These are phyloP conservation scores for Prionace glauca DNA, from an alignment of 2,797 vertebrate species.

Conservation along the genomic window DNA sequence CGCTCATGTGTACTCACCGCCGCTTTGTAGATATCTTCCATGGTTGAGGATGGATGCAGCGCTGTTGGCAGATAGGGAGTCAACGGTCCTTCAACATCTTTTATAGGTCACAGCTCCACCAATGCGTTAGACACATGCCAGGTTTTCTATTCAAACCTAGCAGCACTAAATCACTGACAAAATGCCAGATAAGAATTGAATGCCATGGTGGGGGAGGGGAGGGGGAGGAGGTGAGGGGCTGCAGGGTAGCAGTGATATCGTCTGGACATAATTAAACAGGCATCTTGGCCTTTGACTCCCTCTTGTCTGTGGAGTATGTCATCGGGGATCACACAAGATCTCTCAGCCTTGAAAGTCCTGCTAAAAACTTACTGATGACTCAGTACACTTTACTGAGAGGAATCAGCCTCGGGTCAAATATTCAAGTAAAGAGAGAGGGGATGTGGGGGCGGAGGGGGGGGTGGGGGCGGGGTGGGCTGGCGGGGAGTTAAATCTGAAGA, in stretches of 20 bases:
- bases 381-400: not conserved
- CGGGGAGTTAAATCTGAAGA: not conserved
- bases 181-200: conserved; percentile 18
- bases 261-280: conserved; percentile 21
- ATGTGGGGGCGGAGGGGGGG: too few species aligned
- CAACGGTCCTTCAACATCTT: not conserved
- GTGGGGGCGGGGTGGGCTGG: too few species aligned
- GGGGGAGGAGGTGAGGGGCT: not conserved
- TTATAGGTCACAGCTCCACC: conserved; percentile 25
- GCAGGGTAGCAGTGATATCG: not conserved
- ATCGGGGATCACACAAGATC: not conserved
- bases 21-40: conserved; percentile 75
- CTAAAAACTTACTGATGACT: not conserved
- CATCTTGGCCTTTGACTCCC: conserved; percentile 28
- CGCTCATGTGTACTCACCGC: conserved; percentile 57
- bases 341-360: not conserved
- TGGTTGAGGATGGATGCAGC: conserved; percentile 45
- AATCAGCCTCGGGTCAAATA: not conserved
- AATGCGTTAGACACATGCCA: too few species aligned
- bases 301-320: not conserved
- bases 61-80: conserved; percentile 34
- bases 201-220: not conserved
- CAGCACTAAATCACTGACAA: not conserved
- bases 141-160: not conserved
- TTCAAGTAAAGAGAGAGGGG: not conserved